These are phyloP conservation scores for Helicolenus hilgendorfi DNA, from an alignment of 2,797 vertebrate species.

Conservation along the genomic window DNA sequence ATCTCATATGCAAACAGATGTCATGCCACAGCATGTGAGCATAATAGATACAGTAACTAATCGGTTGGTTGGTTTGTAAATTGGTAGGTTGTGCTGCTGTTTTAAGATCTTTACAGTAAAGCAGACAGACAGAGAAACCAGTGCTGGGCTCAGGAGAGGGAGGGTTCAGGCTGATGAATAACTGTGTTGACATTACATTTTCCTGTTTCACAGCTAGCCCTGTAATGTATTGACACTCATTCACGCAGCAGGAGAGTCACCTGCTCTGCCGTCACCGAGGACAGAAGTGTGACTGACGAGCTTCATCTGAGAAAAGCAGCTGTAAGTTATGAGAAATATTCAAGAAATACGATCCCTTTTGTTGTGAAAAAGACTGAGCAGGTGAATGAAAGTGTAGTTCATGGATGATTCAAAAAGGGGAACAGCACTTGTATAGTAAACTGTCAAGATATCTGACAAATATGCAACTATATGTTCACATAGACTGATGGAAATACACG, in stretches of 20 bases:
- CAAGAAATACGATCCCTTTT: neutral
- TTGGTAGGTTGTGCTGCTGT: neutral
- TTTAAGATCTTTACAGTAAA: neutral
- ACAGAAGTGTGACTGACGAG: neutral
- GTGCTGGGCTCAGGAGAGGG: neutral
- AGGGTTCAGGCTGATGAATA: slow-evolving; percentile 49
- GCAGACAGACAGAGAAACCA: neutral
- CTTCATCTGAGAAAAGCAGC: neutral
- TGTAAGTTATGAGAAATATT: slow-evolving; percentile 50
- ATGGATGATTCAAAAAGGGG: neutral
- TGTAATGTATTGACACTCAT: slow-evolving; percentile 23
- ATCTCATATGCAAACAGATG: neutral
- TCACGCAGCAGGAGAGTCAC: slow-evolving; percentile 37
- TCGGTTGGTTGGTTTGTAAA: neutral
- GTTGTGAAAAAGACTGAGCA: neutral
- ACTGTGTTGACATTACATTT: slow-evolving; percentile 63
- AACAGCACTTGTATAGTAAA: neutral
- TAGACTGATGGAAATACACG: neutral
- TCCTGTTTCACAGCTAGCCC: slow-evolving; percentile 39
- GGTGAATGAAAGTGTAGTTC: neutral
- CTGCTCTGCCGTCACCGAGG: slow-evolving; percentile 18
- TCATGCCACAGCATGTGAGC: neutral
- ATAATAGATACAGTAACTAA: neutral
- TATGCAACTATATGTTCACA: neutral
- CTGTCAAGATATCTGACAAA: neutral